Evolutionary conservation across 2,113 vertebrate species (phyloP).

Genomic region (Macquaria australasica): DNA sequence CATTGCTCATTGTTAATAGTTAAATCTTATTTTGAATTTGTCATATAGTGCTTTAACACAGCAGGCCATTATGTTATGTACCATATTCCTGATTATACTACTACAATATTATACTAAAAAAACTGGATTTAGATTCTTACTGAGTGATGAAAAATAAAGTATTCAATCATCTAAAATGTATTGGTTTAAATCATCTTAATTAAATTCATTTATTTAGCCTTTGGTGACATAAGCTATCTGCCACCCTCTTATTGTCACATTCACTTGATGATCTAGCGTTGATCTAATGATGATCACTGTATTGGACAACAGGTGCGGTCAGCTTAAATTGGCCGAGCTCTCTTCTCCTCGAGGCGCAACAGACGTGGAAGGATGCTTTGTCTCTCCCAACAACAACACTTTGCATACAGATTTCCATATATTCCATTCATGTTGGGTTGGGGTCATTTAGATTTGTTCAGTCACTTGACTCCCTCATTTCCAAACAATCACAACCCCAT

Average conservation of each 20-base stretch:
- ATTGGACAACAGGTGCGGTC: constrained; percentile 36
- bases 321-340: constrained; percentile 61
- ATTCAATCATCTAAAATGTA: neutral
- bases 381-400: constrained; percentile 70
- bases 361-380: constrained; percentile 59
- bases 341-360: constrained; percentile 36
- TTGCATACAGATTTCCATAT: constrained; percentile 89
- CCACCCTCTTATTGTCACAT: neutral
- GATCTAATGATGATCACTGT: neutral
- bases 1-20: constrained; percentile 30
- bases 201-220: neutral
- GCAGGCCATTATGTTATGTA: neutral
- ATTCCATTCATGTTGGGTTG: constrained; percentile 76
- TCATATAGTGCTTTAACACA: neutral
- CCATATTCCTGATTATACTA: neutral
- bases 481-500: constrained; percentile 76
- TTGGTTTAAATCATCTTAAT: neutral
- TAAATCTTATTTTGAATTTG: constrained; percentile 35
- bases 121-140: neutral
- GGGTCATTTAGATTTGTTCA: constrained; percentile 77
- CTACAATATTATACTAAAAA: neutral
- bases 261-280: neutral
- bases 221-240: neutral
- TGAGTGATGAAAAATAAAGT: neutral
- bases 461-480: constrained; percentile 75